Percentiles rank a stretch among this genome's conserved stretches.
Conservation (phyloP, 1,140 invertebrate genomes). For the Schlechtendalia chinensis region DNA sequence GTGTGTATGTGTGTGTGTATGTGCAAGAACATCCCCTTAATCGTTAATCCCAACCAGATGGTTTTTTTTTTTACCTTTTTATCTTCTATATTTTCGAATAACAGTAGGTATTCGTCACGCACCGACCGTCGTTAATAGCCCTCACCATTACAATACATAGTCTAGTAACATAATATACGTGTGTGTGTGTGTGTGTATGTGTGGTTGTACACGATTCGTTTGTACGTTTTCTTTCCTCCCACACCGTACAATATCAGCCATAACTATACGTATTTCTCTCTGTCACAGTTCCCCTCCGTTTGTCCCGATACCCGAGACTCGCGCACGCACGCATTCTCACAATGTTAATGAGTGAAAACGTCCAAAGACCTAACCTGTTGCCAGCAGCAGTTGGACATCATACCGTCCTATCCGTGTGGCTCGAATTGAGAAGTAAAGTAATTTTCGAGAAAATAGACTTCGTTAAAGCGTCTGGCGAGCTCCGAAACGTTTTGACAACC, state of each 20-base stretch:
- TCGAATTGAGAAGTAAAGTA: slow-evolving; percentile 30
- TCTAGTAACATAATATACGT: slow-evolving; percentile 3
- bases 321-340: not conserved
- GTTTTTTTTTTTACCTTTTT: not conserved
- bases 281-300: slow-evolving; percentile 14
- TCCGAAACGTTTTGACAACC: slow-evolving; percentile 25
- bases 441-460: slow-evolving; percentile 37
- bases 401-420: not conserved
- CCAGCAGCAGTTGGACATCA: not conserved
- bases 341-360: slow-evolving; percentile 32
- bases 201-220: slow-evolving; percentile 32
- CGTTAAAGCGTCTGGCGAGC: slow-evolving; percentile 26
- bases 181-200: not conserved
- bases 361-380: slow-evolving; percentile 16
- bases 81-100: slow-evolving; percentile 22
- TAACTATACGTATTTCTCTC: slow-evolving; percentile 23
- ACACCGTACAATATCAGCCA: slow-evolving; percentile 34
- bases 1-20: not conserved
- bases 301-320: not conserved
- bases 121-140: slow-evolving; percentile 36
- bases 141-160: slow-evolving; percentile 28
- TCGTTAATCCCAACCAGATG: slow-evolving; percentile 20
- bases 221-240: slow-evolving; percentile 34
- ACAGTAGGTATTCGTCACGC: slow-evolving; percentile 36
- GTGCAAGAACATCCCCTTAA: slow-evolving; percentile 13